Percentiles rank a stretch among this genome's conserved stretches.
These are phyloP conservation scores for Theristicus caerulescens DNA, from an alignment of 2,113 vertebrate genomes.

Conservation along the genomic window DNA sequence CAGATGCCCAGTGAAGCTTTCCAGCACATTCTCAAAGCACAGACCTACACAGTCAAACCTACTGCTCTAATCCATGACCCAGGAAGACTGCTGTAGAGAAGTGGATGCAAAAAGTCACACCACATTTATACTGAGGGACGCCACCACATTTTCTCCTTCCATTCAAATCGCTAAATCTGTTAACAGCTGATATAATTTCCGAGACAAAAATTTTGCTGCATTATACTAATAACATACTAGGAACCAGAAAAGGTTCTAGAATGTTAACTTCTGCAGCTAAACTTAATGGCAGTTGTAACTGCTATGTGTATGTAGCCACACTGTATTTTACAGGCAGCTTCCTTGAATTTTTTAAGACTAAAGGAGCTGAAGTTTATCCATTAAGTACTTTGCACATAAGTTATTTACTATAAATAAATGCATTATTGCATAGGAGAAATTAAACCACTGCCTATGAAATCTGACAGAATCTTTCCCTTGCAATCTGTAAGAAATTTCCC, in stretches of 20 bases:
- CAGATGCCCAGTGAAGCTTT: neutral
- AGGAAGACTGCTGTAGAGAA: neutral
- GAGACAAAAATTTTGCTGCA: neutral
- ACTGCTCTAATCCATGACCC: neutral
- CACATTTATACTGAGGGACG: neutral
- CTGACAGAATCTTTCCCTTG: neutral
- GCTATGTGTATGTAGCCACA: neutral
- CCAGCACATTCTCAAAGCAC: neutral
- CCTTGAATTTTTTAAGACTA: neutral
- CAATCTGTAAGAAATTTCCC: neutral
- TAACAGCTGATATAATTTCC: neutral
- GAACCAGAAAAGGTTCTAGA: neutral
- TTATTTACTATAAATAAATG: neutral
- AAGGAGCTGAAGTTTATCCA: neutral
- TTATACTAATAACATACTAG: neutral
- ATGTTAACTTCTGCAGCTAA: neutral
- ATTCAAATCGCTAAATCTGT: neutral
- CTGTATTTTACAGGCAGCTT: neutral
- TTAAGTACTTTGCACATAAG: neutral
- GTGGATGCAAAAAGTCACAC: neutral
- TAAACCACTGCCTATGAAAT: neutral
- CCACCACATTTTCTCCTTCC: neutral
- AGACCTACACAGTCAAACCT: neutral
- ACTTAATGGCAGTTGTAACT: neutral
- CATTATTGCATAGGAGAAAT: neutral